Evolutionary conservation across 2,888 invertebrate species (phyloP).

Genomic region (Caenorhabditis macrosperma): DNA sequence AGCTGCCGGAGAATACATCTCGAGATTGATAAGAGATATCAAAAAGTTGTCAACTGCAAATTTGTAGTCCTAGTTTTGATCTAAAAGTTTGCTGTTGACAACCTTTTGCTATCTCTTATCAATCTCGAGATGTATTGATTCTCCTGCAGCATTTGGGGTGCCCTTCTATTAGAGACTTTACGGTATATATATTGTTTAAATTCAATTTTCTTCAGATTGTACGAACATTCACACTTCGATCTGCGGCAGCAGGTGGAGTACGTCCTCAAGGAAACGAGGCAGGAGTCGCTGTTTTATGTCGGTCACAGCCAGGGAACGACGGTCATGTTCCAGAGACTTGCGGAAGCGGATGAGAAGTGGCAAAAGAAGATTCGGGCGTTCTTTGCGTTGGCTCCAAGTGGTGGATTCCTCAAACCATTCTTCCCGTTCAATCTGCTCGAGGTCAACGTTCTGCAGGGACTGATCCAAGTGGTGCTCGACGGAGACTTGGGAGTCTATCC

Average conservation of each 20-base stretch:
- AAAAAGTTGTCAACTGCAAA: too few relatives aligned
- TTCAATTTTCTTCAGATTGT: conserved; percentile 15
- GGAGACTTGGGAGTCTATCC: conserved; percentile 39
- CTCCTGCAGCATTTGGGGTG: too few relatives aligned
- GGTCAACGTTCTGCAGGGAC: background rate
- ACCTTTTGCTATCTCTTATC: too few relatives aligned
- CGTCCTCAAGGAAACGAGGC: conserved; percentile 26
- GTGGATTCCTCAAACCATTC: conserved; percentile 41
- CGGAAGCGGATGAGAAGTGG: conserved; percentile 40
- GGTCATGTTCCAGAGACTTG: conserved; percentile 42
- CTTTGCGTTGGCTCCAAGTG: conserved; percentile 56
- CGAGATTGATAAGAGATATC: too few relatives aligned
- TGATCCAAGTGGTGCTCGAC: conserved; percentile 34
- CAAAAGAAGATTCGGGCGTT: conserved; percentile 46
- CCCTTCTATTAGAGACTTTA: too few relatives aligned
- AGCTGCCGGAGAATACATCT: too few relatives aligned
- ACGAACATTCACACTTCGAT: conserved; percentile 46
- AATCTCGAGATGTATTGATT: too few relatives aligned
- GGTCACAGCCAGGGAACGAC: conserved; percentile 58
- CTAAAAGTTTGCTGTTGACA: background rate
- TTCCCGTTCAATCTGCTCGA: conserved; percentile 33
- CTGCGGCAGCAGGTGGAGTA: conserved; percentile 55
- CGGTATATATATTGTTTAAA: too few relatives aligned
- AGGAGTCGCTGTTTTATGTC: conserved; percentile 41
- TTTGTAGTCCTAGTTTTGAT: too few relatives aligned